Percentiles rank a stretch among this genome's conserved stretches.
phyloP scores from a whole-genome alignment of 2,888 invertebrate genomes.

The Ceriagrion tenellum region DNA sequence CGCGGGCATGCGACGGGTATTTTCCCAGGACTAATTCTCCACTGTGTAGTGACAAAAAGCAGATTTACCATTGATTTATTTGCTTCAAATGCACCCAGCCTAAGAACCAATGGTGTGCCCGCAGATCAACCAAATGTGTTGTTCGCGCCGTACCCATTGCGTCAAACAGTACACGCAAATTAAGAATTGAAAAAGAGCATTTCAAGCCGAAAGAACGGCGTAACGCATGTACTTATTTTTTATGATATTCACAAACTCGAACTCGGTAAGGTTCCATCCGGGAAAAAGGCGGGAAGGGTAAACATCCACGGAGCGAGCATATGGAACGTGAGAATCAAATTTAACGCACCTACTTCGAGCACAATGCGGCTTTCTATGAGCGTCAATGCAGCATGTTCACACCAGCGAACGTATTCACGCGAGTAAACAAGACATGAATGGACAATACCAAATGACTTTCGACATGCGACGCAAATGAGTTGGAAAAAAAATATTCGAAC shows the following conservation, averaged over 20 bases:
- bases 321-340: background rate
- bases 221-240: background rate
- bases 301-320: background rate
- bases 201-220: background rate
- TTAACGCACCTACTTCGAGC: background rate
- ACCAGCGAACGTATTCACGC: background rate
- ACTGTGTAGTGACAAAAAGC: background rate
- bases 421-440: background rate
- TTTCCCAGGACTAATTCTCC: background rate
- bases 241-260: background rate
- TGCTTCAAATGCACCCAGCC: background rate
- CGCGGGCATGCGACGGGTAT: background rate
- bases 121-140: background rate
- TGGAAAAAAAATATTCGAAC: background rate
- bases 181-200: background rate
- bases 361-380: background rate
- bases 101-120: background rate
- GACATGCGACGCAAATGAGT: background rate
- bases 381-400: background rate
- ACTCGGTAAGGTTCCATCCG: background rate
- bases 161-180: background rate
- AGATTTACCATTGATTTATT: background rate
- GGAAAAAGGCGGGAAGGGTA: background rate
- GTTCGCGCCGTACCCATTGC: background rate
- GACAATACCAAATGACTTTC: background rate